Evolutionary conservation across 2,888 invertebrate genomes (phyloP).

Genomic region (Endotricha flammealis): DNA sequence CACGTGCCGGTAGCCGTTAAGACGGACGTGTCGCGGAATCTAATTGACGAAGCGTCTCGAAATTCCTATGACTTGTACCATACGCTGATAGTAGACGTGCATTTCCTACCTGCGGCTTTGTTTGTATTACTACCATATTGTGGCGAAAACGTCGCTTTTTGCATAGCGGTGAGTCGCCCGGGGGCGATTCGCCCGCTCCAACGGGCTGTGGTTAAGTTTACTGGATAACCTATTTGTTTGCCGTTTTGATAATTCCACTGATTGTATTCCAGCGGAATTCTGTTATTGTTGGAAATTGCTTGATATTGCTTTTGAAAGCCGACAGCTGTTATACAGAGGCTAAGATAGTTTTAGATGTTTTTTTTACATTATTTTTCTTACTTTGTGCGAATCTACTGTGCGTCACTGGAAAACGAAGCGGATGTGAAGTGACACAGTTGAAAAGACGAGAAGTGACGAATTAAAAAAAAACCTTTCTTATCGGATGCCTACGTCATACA

Average conservation of each 20-base stretch:
- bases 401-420: too few relatives aligned
- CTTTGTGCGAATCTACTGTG: too few relatives aligned
- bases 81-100: constrained; percentile 21
- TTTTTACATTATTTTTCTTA: too few relatives aligned
- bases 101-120: constrained; percentile 53
- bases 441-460: too few relatives aligned
- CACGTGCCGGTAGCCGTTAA: too few relatives aligned
- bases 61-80: constrained; percentile 23
- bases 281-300: neutral
- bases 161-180: constrained; percentile 40
- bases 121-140: constrained; percentile 54
- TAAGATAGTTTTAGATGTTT: too few relatives aligned
- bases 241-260: constrained; percentile 20
- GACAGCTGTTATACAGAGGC: neutral
- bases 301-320: neutral
- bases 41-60: too few relatives aligned
- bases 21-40: too few relatives aligned
- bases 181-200: constrained; percentile 29
- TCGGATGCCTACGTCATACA: too few relatives aligned
- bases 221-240: constrained; percentile 17
- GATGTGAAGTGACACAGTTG: too few relatives aligned
- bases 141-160: constrained; percentile 52
- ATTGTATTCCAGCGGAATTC: constrained; percentile 12
- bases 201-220: constrained; percentile 34
- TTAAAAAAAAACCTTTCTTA: too few relatives aligned